phyloP scores from a whole-genome alignment of 2,888 invertebrate genomes.

The Serripes groenlandicus region DNA sequence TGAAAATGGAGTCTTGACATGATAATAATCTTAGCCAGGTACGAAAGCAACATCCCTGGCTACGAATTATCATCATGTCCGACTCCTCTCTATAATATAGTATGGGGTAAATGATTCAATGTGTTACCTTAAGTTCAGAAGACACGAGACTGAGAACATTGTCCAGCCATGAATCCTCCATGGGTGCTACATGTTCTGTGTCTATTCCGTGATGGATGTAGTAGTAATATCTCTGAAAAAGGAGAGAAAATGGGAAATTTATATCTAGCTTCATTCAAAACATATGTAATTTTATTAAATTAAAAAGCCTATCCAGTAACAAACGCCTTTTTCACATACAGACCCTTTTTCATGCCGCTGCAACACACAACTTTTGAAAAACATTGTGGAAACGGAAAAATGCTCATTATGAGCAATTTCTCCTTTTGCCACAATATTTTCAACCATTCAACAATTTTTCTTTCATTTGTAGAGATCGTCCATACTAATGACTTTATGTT shows the following conservation, averaged over 20 bases:
- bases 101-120: too few relatives aligned
- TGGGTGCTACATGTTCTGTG: slow-evolving; percentile 94
- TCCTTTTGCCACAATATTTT: not conserved
- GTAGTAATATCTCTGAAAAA: slow-evolving; percentile 92
- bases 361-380: not conserved
- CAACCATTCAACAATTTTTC: too few relatives aligned
- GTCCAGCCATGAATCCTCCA: slow-evolving; percentile 91
- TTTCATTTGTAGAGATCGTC: too few relatives aligned
- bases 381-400: not conserved
- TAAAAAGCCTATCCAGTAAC: not conserved
- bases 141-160: slow-evolving; percentile 86
- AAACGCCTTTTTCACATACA: not conserved
- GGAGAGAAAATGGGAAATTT: not conserved
- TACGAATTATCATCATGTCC: too few relatives aligned
- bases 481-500: too few relatives aligned
- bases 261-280: not conserved
- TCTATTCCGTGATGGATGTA: slow-evolving; percentile 96
- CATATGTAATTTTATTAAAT: not conserved
- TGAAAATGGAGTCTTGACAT: too few relatives aligned
- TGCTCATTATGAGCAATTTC: not conserved
- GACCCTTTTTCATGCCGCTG: not conserved
- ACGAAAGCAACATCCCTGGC: too few relatives aligned
- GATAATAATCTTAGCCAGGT: too few relatives aligned
- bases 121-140: slow-evolving; percentile 82
- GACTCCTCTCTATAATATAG: too few relatives aligned